Conservation (phyloP, 1,140 invertebrate genomes). For the Meteorus sp. region DNA sequence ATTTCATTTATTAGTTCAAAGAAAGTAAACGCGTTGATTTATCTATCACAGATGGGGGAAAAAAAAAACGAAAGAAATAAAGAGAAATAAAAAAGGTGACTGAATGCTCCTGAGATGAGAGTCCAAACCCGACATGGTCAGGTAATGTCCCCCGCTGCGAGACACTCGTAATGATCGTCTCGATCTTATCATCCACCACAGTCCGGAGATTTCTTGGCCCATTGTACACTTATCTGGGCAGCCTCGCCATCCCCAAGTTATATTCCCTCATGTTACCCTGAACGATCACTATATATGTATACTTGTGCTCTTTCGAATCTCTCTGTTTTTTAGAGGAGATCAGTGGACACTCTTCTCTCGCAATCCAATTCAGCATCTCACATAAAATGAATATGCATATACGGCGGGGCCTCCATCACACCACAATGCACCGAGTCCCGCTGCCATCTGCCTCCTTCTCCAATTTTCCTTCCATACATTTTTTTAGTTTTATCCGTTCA, state of each 20-base stretch:
- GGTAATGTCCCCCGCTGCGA: constrained; percentile 47
- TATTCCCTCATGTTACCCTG: not conserved
- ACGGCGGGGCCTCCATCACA: not conserved
- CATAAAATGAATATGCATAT: too few relatives aligned
- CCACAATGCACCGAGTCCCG: not conserved
- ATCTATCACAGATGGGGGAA: not conserved
- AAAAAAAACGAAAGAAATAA: constrained; percentile 13
- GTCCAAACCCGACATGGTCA: constrained; percentile 50
- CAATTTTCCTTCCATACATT: too few relatives aligned
- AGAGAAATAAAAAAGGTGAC: constrained; percentile 20
- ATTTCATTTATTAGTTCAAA: too few relatives aligned
- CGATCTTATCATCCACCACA: constrained; percentile 46
- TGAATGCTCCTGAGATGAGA: constrained; percentile 37
- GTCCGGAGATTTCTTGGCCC: constrained; percentile 39
- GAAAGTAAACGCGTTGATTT: not conserved
- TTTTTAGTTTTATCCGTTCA: too few relatives aligned
- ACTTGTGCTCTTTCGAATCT: not conserved
- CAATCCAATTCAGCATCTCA: constrained; percentile 29
- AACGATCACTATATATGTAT: not conserved
- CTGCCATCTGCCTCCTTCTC: not conserved
- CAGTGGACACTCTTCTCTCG: not conserved
- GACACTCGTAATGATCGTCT: constrained; percentile 52
- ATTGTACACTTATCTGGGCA: constrained; percentile 50
- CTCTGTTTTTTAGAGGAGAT: not conserved
- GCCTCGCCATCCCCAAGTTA: constrained; percentile 33